phyloP scores from a whole-genome alignment of 1,140 invertebrate species.

The Scaptomyza hsui region DNA sequence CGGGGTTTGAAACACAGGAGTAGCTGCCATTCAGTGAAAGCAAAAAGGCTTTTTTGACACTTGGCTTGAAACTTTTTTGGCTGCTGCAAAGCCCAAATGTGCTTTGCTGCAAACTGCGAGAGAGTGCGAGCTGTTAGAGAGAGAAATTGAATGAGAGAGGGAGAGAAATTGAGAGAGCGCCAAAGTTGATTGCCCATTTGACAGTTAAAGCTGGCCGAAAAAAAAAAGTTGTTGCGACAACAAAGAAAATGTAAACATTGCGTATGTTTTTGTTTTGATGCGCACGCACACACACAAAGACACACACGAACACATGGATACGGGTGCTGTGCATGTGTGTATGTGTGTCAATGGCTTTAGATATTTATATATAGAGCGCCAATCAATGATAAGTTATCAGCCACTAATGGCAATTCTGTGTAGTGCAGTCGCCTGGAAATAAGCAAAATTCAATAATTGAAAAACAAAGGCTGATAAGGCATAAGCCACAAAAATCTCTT shows the following conservation, averaged over 20 bases:
- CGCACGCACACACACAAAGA: slow-evolving; percentile 27
- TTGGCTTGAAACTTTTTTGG: slow-evolving; percentile 48
- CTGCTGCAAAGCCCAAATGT: slow-evolving; percentile 57
- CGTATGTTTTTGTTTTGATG: slow-evolving; percentile 74
- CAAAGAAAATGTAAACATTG: slow-evolving; percentile 79
- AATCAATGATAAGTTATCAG: slow-evolving; percentile 67
- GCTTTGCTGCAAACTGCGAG: slow-evolving; percentile 66
- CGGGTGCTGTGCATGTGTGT: slow-evolving; percentile 1
- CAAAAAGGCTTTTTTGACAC: slow-evolving; percentile 55
- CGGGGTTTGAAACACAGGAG: slow-evolving; percentile 1
- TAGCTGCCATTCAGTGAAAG: slow-evolving; percentile 29
- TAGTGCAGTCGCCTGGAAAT: slow-evolving; percentile 56
- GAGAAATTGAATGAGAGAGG: background rate
- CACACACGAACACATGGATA: background rate
- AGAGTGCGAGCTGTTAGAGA: slow-evolving; percentile 8
- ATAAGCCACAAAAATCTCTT: background rate
- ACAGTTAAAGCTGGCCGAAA: slow-evolving; percentile 55
- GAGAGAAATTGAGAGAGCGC: slow-evolving; percentile 24
- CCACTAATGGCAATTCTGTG: slow-evolving; percentile 54
- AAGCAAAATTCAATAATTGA: slow-evolving; percentile 65
- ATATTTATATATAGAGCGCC: slow-evolving; percentile 26
- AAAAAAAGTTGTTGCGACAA: slow-evolving; percentile 57
- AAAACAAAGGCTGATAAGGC: slow-evolving; percentile 17
- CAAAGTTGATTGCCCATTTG: slow-evolving; percentile 70
- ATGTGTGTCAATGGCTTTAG: slow-evolving; percentile 12